Conservation (phyloP, 2,113 vertebrate genomes). For the Coryphaenoides rupestris region DNA sequence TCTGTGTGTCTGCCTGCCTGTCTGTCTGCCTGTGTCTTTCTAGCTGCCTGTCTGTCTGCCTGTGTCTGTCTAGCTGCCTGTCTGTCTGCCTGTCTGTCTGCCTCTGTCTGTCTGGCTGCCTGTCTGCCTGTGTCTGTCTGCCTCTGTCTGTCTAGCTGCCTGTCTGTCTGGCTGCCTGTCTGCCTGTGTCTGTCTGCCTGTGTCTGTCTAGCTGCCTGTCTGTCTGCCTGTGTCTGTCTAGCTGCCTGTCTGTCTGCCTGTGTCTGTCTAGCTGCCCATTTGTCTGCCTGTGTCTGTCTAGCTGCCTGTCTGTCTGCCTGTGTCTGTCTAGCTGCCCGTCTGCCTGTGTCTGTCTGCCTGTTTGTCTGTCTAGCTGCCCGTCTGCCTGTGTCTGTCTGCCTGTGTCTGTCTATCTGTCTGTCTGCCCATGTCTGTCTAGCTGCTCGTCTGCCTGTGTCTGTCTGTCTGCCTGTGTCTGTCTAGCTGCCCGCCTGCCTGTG, state of each 20-base stretch:
- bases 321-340: not conserved
- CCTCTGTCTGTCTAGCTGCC: conserved; percentile 3
- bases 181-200: not conserved
- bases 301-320: not conserved
- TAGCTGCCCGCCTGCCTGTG: no score
- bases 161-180: not conserved
- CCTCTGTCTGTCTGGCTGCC: conserved; percentile 7
- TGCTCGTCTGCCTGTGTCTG: not conserved
- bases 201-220: conserved; percentile 5
- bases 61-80: not conserved
- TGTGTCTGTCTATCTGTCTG: not conserved
- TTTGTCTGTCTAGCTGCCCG: not conserved
- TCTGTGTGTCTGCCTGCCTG: not conserved
- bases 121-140: not conserved
- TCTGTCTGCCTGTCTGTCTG: not conserved
- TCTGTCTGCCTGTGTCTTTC: not conserved
- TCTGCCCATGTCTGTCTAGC: not conserved
- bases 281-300: no score
- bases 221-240: conserved; percentile 26
- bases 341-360: not conserved
- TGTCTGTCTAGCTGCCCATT: not conserved
- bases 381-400: not conserved
- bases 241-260: not conserved
- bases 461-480: not conserved
- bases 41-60: conserved; percentile 8